Evolutionary conservation across 2,888 invertebrate species (phyloP), one percentile per base, ranked within the genome.

Genomic region (Drosophila recens): DNA sequence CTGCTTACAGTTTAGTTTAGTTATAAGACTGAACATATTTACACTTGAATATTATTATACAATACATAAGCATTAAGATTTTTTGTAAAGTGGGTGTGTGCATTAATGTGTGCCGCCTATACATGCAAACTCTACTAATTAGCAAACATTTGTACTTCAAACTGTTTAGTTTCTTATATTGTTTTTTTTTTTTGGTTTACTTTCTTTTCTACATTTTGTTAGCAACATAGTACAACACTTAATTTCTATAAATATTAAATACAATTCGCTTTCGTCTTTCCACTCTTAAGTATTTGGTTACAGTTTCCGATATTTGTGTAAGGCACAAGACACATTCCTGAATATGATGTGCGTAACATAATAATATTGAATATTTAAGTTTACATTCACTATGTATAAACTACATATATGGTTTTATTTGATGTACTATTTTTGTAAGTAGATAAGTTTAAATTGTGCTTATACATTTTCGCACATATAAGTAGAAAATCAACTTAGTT

Each of bases 251-350:
- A 75, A 76, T 88, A 86, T 90, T 84, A 88, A 90, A 86, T 88
- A 90, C 90, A 90, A 64, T 53, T 68, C 67, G 61, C 62, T 66
- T 38, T 57, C 13, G 10, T 49, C 54, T 11, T 23, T 71, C 33
- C 56, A 43, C 46, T 45, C 75, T 77, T 76, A 80, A 76, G 80
- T 75, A 87, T 82, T 87, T 78, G 70, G 67, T 82, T 82, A 75
- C 67, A 67, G 42, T 80, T 77, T 80, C 49, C 57, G 67, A 77
- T 63, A 70, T 75, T 67, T 67, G 65, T 77, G 58, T 90, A 87
- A 87, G 86, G 86, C 86, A 87, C 86, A 75, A 76, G 68, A 85
- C 88, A 89, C 90, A 89, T 90, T 79, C 90, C 90, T 89, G 90
- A 89, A 77, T 74, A 75, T 75, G 77, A 89, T 90, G 84, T 89